These are phyloP conservation scores for Ormia ochracea DNA, from an alignment of 2,888 invertebrate species.

Conservation along the genomic window DNA sequence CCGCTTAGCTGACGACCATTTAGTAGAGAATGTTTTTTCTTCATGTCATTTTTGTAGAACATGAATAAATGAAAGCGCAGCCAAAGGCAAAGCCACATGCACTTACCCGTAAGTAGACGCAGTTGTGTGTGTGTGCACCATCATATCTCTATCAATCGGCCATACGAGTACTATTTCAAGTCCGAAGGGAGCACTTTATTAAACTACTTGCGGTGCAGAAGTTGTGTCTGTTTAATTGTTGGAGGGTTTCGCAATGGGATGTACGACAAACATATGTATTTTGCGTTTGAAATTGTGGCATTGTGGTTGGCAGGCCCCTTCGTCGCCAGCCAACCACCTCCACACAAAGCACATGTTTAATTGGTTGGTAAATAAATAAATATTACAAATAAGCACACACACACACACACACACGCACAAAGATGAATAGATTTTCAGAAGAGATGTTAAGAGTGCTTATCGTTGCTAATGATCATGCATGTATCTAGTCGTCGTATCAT, in stretches of 20 bases:
- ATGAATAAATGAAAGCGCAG: conserved; percentile 29
- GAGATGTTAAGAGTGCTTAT: conserved; percentile 15
- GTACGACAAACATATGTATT: not conserved
- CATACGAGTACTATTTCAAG: conserved; percentile 17
- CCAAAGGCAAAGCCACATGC: not conserved
- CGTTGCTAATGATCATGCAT: conserved; percentile 16
- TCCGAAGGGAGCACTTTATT: conserved; percentile 8
- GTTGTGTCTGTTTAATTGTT: conserved; percentile 15
- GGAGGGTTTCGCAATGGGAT: too few species aligned
- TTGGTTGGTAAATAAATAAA: conserved; percentile 22
- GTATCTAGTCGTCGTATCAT: conserved; percentile 27
- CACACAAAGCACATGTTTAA: conserved; percentile 37
- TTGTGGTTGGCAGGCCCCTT: conserved; percentile 7
- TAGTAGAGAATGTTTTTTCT: conserved; percentile 6
- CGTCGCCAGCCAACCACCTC: not conserved
- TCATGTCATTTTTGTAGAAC: not conserved
- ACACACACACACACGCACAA: not conserved
- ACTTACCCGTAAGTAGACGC: not conserved
- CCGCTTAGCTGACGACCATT: not conserved
- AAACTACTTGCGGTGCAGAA: conserved; percentile 8
- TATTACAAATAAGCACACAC: not conserved
- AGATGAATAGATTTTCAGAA: not conserved
- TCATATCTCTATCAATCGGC: conserved; percentile 15
- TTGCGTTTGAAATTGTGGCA: conserved; percentile 28
- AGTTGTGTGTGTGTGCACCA: conserved; percentile 15